Evolutionary conservation across 2,113 vertebrate species (phyloP), one percentile per base, ranked within the genome.

Genomic region (Mus spicilegus): DNA sequence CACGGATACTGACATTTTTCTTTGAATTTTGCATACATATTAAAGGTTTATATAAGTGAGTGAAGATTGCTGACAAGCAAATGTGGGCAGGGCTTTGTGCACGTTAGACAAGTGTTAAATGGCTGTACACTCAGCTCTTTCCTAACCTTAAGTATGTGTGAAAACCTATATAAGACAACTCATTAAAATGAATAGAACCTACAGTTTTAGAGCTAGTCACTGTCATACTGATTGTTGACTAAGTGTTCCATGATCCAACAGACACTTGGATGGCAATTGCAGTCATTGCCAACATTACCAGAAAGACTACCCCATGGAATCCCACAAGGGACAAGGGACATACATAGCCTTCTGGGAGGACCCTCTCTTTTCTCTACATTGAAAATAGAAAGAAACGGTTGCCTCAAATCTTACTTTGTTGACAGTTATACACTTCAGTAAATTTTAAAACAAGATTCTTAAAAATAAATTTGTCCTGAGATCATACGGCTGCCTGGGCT

Each of bases 361-460:
- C 54, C 36, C 26, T 92, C 30, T n/a, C 22, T 88, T 89, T 97
- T 14, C 39, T 96, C 54, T 90, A 61, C 95, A 88, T 42, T 93
- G 87, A 96, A 87, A 89, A 91, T 28, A 91, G 49, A 78, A 30
- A 92, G 36, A 85, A 54, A 7, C 72, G 7, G 80, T 78, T 90
- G 3, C 49, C 36, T 94, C n/a, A 93, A 24, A 69, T 95, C 94
- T 95, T 82, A 30, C 73, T 92, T 95, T 81, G 28, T 96, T 49
- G 93, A 46, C 26, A 42, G 8, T 84, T 24, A 81, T 87, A 6
- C 16, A 6, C 51, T 91, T 90, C 28, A 90, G 51, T 96, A 96
- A 82, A 93, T 12, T 85, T 95, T 90, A 90, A 91, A n/a, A 93
- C 14, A 86, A 87, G 49, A 94, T 87, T 87, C 11, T 86, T 97